These are phyloP conservation scores for Eupithecia dodoneata DNA, from an alignment of 2,888 invertebrate species.

Conservation along the genomic window DNA sequence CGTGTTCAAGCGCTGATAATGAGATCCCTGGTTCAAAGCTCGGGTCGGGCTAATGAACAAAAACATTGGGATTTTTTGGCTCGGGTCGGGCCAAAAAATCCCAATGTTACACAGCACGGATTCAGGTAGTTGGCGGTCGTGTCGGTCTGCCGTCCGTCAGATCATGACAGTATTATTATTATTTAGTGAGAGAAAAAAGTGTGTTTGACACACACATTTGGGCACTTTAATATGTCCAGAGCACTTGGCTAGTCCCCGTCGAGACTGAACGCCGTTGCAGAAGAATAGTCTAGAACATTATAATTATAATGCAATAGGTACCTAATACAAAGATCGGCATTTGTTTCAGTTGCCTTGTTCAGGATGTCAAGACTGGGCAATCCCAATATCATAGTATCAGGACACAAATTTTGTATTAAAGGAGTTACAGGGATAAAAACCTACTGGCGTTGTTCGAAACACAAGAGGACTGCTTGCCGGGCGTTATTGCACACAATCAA, in stretches of 20 bases:
- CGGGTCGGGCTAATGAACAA: too few species aligned
- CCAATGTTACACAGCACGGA: background rate
- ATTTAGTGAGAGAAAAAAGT: background rate
- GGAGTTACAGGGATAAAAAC: slow-evolving; percentile 42
- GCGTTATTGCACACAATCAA: slow-evolving; percentile 43
- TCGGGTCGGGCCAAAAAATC: too few species aligned
- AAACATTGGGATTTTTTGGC: too few species aligned
- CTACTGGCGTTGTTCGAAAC: slow-evolving; percentile 53
- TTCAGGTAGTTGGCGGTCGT: background rate
- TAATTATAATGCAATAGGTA: background rate
- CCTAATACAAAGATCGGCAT: background rate
- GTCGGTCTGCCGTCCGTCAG: too few species aligned
- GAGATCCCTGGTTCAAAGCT: too few species aligned
- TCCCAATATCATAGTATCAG: slow-evolving; percentile 47
- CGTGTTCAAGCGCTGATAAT: too few species aligned
- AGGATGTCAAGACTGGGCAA: slow-evolving; percentile 49
- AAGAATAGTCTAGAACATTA: too few species aligned
- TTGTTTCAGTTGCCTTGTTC: slow-evolving; percentile 45
- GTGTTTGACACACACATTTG: too few species aligned
- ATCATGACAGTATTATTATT: too few species aligned
- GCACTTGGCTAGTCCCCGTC: too few species aligned
- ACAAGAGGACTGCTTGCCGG: slow-evolving; percentile 41
- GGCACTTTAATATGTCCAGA: too few species aligned
- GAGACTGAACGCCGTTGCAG: too few species aligned
- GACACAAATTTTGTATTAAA: slow-evolving; percentile 55